These are phyloP conservation scores for Sebastiscus tertius DNA, from an alignment of 2,797 vertebrate genomes.

Conservation along the genomic window DNA sequence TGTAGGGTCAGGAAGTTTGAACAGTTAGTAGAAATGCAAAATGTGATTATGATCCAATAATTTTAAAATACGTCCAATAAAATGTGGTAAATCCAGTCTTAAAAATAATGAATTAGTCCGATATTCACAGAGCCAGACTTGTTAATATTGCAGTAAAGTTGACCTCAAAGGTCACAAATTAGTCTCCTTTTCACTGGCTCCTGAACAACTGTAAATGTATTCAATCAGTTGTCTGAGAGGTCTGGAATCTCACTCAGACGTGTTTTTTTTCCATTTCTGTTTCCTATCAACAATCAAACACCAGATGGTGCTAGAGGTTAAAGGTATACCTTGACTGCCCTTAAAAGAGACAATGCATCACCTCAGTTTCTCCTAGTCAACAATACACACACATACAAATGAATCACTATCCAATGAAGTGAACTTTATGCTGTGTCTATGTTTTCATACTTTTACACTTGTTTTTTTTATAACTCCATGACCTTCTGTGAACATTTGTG, in stretches of 20 bases:
- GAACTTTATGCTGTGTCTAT: neutral
- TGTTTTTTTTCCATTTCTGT: neutral
- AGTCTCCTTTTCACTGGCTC: neutral
- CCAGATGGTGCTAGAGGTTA: slow-evolving; percentile 51
- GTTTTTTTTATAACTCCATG: too few relatives aligned
- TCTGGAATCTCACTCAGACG: neutral
- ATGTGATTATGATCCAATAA: neutral
- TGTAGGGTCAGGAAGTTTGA: neutral
- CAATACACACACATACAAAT: neutral
- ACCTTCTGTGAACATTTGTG: too few relatives aligned
- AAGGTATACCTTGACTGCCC: neutral
- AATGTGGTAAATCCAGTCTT: neutral
- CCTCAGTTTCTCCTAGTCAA: neutral
- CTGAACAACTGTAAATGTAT: neutral
- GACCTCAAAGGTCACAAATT: neutral
- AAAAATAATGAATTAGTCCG: neutral
- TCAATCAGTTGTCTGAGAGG: neutral
- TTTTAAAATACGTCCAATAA: neutral
- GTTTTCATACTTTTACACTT: neutral
- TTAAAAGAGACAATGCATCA: neutral
- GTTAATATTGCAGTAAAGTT: neutral
- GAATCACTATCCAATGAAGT: neutral
- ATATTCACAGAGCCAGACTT: neutral
- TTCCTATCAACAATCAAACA: slow-evolving; percentile 17
- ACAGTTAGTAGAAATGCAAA: neutral